These are phyloP conservation scores for Alces alces DNA, from an alignment of 2,113 vertebrate genomes.

Conservation along the genomic window DNA sequence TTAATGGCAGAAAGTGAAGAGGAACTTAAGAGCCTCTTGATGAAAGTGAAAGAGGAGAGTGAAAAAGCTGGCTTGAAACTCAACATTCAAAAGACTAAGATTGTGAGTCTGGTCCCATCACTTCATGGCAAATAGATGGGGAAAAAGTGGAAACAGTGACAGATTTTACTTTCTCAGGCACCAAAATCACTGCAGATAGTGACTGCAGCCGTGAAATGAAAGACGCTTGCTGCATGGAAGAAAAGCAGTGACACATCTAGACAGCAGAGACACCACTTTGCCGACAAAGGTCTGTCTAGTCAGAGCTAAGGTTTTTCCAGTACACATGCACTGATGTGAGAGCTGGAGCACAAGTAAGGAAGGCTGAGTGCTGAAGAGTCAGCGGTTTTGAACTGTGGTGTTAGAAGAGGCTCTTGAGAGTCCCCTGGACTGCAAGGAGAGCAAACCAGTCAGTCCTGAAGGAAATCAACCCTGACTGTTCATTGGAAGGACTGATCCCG, in stretches of 20 bases:
- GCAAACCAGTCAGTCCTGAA: background rate
- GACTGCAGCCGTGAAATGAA: background rate
- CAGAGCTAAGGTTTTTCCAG: background rate
- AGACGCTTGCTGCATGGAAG: background rate
- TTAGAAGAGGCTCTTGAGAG: background rate
- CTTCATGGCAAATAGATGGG: background rate
- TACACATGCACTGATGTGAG: background rate
- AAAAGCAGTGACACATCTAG: background rate
- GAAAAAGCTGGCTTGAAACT: background rate
- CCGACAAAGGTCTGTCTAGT: background rate
- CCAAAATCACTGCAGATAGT: background rate
- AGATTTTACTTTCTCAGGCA: background rate
- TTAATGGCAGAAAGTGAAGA: background rate
- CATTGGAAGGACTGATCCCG: background rate
- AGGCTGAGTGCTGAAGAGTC: background rate
- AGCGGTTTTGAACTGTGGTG: background rate
- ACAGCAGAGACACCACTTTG: background rate
- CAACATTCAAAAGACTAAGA: background rate
- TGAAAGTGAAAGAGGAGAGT: background rate
- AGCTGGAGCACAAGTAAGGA: background rate
- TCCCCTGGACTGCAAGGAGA: background rate
- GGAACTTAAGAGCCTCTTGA: background rate
- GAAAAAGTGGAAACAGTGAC: background rate
- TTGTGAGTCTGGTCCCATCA: background rate
- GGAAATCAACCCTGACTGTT: background rate